A percentile compares a stretch with the other conserved stretches of the same genome.
Evolutionary conservation across 2,113 vertebrate genomes (phyloP).

Genomic region (Spermophilus dauricus): DNA sequence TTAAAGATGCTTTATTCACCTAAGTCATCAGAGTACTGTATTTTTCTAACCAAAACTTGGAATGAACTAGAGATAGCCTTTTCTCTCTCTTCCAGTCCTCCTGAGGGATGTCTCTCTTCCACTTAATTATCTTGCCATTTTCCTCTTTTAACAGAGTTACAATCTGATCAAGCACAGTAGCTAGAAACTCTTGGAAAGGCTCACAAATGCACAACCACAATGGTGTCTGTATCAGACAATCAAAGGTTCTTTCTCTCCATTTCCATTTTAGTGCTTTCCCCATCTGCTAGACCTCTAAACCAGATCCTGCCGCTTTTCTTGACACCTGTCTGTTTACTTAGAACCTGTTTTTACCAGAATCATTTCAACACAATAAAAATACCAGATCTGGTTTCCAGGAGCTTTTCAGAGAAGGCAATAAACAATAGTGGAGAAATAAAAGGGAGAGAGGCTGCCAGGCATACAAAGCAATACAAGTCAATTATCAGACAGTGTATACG

Average conservation of each 20-base stretch:
- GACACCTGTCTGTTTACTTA: slow-evolving; percentile 39
- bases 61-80: not conserved
- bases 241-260: not conserved
- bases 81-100: not conserved
- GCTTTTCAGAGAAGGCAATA: slow-evolving; percentile 23
- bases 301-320: slow-evolving; percentile 12
- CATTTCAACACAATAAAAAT: slow-evolving; percentile 62
- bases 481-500: not conserved
- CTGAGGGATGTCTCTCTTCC: not conserved
- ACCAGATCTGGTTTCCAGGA: slow-evolving; percentile 26
- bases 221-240: not conserved
- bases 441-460: not conserved
- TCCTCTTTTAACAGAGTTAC: slow-evolving; percentile 2
- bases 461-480: not conserved
- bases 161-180: not conserved
- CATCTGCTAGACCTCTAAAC: not conserved
- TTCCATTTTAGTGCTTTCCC: not conserved
- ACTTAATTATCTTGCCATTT: not conserved
- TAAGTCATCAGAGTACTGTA: not conserved
- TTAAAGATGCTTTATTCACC: not conserved
- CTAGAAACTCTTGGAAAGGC: not conserved
- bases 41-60: slow-evolving; percentile 1
- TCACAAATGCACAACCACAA: not conserved
- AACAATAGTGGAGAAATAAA: not conserved
- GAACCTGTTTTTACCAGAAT: slow-evolving; percentile 63